Evolutionary conservation across 2,888 invertebrate genomes (phyloP), one percentile per base, ranked within the genome.

Genomic region (Protonemura montana): DNA sequence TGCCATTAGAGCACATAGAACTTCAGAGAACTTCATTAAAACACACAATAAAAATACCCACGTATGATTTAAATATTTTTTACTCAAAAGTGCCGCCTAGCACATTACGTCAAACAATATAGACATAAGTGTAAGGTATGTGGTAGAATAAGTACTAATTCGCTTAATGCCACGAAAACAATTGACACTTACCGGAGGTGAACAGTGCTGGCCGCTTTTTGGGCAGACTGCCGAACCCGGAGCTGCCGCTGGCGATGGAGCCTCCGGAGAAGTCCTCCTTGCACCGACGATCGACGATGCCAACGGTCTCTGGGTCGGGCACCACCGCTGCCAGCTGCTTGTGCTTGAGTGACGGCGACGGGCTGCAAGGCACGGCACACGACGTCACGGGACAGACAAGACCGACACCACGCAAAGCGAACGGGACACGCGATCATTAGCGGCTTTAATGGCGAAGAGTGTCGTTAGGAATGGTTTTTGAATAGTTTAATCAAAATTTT

Each of bases 221-320:
- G 89, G 97, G 95, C 91, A 97, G 94, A 91, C 96, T 96, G 89
- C 97, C 96, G 92, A 97, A 97, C 89, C 97, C 97, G 88, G 97
- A 96, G 92, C 96, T 96, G 89, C 96, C 95, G 90, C 95, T 95
- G 81, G 94, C 94, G 89, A 94, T 93, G 86, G 93, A 94, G 81
- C 93, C 93, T 89, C 93, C 94, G 89, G 94, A 93, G 29, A 93
- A 93, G 89, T 92, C 93, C 89, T 93, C 93, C 88, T 93, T 93
- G 76, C 91, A 90, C 88, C 91, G 91, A 86, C 90, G 89, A 90
- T 93, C 93, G 90, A 85, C 29, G 25, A 78, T 85, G 27, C 87
- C 92, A 91, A 92, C 88, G 35, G 91, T 91, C 29, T 59, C 59
- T 10, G 59, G 59, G 91, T 92, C 88, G 29, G 91, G 91, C 30